Base-by-base conservation (phyloP, 2,797 vertebrate species). In the Xenopus petersii region DNA sequence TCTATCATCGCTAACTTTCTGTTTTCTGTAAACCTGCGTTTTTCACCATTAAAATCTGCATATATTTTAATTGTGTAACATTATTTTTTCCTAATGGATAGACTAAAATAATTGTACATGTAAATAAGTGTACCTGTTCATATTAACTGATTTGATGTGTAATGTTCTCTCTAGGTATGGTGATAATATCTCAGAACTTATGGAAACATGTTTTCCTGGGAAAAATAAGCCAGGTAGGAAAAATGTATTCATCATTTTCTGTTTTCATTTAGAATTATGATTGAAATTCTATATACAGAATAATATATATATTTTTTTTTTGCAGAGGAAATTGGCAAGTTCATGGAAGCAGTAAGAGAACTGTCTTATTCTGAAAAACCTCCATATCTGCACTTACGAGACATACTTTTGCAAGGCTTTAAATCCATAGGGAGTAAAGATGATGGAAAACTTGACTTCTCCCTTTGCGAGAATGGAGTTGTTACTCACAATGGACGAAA, bases 221-320 rank as follows among this genome's bases (percentile, higher is more conserved):
- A 91, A 92, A 87, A 92, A 91, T 62, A 95, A 93, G 80, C 95
- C 97, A 93, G 94, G 97, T 98, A 86, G 87, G 90, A 82, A 51
- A 51, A 3, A 51, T 12, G 0, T 51, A 30, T 30, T n/a, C n/a
- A n/a, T 30, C 4, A 30, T 30, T 30, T 30, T 30, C 36, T 42
- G 36, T 42, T 42, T 42, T 42, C 8, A 42, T 42, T 9, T 42
- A 42, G 8, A 42, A 42, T 6, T 42, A 42, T 42, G 36, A 42
- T 42, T 42, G 3, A 6, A 3, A 3, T 36, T 36, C 3, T 6
- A 36, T 6, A 36, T 3, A 36, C 1, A 36, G 2, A 3, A 55
- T 7, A 55, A 16, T 7, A 15, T 33, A 6, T 80, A 79, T 54
- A 21, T 21, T 21, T 21, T 21, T 33, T 81, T 85, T 71, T 77